These are phyloP conservation scores for Cyanoliseus patagonus DNA, from an alignment of 2,113 vertebrate species.

Conservation along the genomic window DNA sequence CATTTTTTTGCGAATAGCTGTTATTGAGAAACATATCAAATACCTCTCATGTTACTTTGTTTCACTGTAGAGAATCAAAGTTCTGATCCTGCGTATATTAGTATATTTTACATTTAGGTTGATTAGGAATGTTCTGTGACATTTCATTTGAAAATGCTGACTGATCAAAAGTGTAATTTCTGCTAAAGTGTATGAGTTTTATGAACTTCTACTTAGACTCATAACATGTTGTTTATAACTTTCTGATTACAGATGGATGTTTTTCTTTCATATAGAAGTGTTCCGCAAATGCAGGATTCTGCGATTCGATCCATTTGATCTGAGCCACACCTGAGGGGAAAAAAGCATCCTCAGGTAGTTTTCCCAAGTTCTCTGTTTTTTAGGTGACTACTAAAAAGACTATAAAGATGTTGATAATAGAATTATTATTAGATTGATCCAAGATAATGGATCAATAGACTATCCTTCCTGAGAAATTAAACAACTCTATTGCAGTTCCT, in stretches of 20 bases:
- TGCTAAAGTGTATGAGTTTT: not conserved
- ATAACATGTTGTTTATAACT: not conserved
- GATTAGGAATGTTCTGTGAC: not conserved
- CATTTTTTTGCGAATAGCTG: not conserved
- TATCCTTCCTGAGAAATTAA: not conserved
- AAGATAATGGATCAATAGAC: not conserved
- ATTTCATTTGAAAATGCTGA: not conserved
- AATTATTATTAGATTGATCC: not conserved
- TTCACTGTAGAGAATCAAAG: not conserved
- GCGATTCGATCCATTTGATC: not conserved
- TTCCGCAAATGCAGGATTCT: not conserved
- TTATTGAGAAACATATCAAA: not conserved
- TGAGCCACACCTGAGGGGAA: not conserved
- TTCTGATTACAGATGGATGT: not conserved
- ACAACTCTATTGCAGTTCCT: not conserved
- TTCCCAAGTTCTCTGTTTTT: constrained; percentile 28
- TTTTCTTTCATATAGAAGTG: not conserved
- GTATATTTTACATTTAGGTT: not conserved
- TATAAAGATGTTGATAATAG: constrained; percentile 39
- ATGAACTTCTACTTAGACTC: not conserved
- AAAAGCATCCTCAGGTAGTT: constrained; percentile 28
- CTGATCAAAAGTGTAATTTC: not conserved
- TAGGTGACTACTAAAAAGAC: constrained; percentile 13
- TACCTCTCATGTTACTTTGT: not conserved
- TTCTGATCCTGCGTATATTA: not conserved